Conservation (phyloP, 2,113 vertebrate genomes). For the Rhegmatorhina hoffmannsi region DNA sequence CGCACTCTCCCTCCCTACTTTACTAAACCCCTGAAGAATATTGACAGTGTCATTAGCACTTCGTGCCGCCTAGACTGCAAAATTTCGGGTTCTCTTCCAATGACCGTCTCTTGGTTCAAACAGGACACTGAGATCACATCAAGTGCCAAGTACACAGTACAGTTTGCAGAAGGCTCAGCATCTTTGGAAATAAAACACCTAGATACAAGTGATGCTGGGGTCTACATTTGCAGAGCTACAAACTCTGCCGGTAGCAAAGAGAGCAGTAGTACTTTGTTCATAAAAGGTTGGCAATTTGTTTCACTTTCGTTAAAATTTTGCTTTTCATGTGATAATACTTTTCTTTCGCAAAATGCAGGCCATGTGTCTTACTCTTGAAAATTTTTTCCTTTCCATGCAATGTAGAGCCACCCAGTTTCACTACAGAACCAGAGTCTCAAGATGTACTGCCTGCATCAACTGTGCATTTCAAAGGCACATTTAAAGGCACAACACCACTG, state of each 20-base stretch:
- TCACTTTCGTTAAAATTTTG: background rate
- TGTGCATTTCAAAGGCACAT: conserved; percentile 84
- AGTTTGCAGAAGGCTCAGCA: conserved; percentile 88
- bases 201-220: conserved; percentile 87
- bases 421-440: conserved; percentile 83
- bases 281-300: conserved; percentile 86
- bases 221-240: conserved; percentile 90
- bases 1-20: conserved; percentile 93
- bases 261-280: conserved; percentile 88
- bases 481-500: conserved; percentile 90
- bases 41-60: conserved; percentile 82
- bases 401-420: conserved; percentile 92
- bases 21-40: conserved; percentile 89
- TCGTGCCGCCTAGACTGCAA: conserved; percentile 88
- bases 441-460: conserved; percentile 87
- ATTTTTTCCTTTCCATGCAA: conserved; percentile 71
- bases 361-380: conserved; percentile 39
- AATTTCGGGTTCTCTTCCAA: conserved; percentile 93
- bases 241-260: conserved; percentile 94
- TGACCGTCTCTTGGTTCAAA: conserved; percentile 93
- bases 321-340: background rate
- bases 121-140: conserved; percentile 84
- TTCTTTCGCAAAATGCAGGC: background rate
- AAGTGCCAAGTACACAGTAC: conserved; percentile 81
- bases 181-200: conserved; percentile 83